A percentile compares a stretch with the other conserved stretches of the same genome.
These are phyloP conservation scores for Taxidea taxus DNA, from an alignment of 2,113 vertebrate genomes.

Conservation along the genomic window DNA sequence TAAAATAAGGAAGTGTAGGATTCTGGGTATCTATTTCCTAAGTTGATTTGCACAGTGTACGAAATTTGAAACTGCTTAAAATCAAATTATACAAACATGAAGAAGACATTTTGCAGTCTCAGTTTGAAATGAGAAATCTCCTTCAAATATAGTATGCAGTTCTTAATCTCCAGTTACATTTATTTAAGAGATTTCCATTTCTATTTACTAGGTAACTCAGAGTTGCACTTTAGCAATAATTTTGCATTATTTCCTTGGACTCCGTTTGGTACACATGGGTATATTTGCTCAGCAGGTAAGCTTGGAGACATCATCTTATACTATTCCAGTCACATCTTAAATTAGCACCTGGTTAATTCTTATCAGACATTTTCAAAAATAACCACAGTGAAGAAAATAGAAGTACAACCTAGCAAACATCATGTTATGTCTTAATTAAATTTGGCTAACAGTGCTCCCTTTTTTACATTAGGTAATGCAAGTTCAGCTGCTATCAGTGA, in stretches of 20 bases:
- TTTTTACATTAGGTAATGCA: background rate
- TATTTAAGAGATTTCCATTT: background rate
- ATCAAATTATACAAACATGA: background rate
- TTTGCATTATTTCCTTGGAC: background rate
- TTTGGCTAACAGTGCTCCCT: background rate
- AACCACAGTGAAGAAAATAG: background rate
- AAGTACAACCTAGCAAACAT: background rate
- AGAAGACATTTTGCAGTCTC: background rate
- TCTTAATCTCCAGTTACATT: background rate
- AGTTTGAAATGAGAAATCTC: background rate
- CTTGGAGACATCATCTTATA: background rate
- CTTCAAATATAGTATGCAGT: background rate
- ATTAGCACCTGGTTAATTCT: background rate
- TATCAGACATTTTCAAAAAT: background rate
- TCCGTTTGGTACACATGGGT: background rate
- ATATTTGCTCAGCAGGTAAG: background rate
- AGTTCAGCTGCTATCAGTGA: background rate
- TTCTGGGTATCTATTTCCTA: background rate
- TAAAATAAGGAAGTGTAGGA: background rate
- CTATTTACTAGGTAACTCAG: background rate
- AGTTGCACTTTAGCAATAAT: background rate
- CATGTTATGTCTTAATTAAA: background rate
- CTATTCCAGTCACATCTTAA: background rate
- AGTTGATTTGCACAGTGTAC: background rate
- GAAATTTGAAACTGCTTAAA: constrained; percentile 1